Base-by-base conservation (phyloP, 35 echinoderm and acorn worm genomes). In the Lytechinus pictus region DNA sequence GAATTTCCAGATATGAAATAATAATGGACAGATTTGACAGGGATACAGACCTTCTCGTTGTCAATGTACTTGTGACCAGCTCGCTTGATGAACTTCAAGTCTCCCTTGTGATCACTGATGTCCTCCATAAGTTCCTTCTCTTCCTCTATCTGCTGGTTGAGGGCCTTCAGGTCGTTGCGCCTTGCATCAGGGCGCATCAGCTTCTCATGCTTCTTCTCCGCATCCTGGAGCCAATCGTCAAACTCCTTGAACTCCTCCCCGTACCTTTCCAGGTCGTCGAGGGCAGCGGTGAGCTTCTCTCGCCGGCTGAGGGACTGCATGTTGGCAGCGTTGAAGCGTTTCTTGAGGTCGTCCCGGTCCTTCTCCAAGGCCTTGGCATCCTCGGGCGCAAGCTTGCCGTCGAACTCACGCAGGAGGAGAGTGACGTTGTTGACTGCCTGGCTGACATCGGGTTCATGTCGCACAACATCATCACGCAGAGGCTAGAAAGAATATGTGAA, bases 51-150 rank as follows among this genome's bases (percentile, higher is more conserved):
- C 98, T 97, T 99, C 5, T 95, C 94, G 87, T 96, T 99, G 61
- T 99, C 98, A 79, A 95, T 88, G 86, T 96, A 96, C 94, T 99
- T 98, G 94, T 99, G 98, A 14, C 98, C 98, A 86, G 98, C 96
- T 57, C 97, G 94, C 86, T 97, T 97, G 98, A 99, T 97, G 94
- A 99, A 99, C 28, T 97, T 98, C 11, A 99, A 96, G 92, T 99
- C 98, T 52, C 97, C 98, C 94, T 99, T 99, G 91, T 99, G 98
- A 92, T 96, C 97, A 54, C 95, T 97, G 92, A 99, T 95, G 54
- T 99, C 98, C 56, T 99, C 98, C 87, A 98, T 97, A 52, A 99
- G 57, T 52, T 94, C 94, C 86, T 99, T 97, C 96, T 98, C 96
- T 86, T 98, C 96, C 54, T 97, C 98, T 0, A 97, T 96, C 88